Evolutionary conservation across 2,888 invertebrate genomes (phyloP), one percentile per base, ranked within the genome.

Genomic region (Calephelis perditalis): DNA sequence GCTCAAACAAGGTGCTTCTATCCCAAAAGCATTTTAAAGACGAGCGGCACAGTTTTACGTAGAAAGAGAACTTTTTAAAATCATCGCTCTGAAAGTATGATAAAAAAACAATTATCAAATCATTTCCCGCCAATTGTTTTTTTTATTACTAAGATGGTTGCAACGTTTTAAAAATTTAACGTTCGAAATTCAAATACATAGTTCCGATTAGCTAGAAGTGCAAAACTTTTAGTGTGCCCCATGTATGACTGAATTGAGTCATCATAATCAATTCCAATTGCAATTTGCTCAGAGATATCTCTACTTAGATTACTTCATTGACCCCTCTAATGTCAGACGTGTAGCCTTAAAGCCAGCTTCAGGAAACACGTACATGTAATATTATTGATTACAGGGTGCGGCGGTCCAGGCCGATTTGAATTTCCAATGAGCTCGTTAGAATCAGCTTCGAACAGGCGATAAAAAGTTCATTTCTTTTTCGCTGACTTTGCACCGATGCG

Each of bases 351-450:
- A 71, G 73, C 73, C 69, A 74, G 75, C 78, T 85, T 81, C 79
- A 82, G 84, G 81, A 84, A 82, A 78, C 86, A 85, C 86, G 86
- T 88, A 86, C 87, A 81, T 85, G 84, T 88, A 86, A 87, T 89
- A 87, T 88, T 88, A 89, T 90, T 89, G 89, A 90, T 90, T 85
- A 84, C 83, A 73, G 84, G 80, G 86, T 78, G 82, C 81, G 81
- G 77, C 78, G 79, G 84, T 81, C 82, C 81, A 79, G 78, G 75
- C 74, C 78, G 71, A 89, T 89, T 89, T 89, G 89, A 90, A 90
- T 87, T 89, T 84, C 87, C 85, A 88, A 89, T 89, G 87, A 89
- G 88, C 85, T 87, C 85, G 88, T 88, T 89, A 89, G 80, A 85
- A 79, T 78, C 77, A 75, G 78, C 74, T 72, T 74, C 75, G 77